Evolutionary conservation across 2,888 invertebrate species (phyloP).

Genomic region (Hoplodrina blanda): DNA sequence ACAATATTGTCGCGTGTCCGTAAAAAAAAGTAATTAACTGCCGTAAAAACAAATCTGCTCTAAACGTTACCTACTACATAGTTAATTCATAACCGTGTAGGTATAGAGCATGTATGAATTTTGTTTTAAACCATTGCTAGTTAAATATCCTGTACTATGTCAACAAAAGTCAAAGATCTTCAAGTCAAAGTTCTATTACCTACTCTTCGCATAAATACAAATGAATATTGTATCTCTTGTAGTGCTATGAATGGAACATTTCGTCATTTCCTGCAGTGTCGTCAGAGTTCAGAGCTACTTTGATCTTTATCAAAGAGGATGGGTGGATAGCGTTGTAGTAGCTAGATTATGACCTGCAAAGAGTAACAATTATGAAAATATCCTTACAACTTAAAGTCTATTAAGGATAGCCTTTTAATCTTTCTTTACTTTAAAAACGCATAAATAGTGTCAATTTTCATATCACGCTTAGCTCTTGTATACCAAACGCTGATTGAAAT

Average conservation of each 20-base stretch:
- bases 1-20: neutral
- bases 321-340: neutral
- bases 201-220: constrained; percentile 21
- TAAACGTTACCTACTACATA: neutral
- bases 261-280: constrained; percentile 38
- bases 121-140: neutral
- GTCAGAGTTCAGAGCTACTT: constrained; percentile 22
- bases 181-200: constrained; percentile 9
- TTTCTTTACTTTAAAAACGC: neutral
- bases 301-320: constrained; percentile 27
- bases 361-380: constrained; percentile 5
- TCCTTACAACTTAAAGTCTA: neutral
- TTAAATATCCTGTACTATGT: neutral
- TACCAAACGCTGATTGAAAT: constrained; percentile 32
- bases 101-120: neutral
- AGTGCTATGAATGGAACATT: constrained; percentile 34
- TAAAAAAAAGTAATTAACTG: neutral
- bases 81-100: neutral
- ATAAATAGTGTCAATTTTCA: neutral
- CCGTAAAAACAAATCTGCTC: constrained; percentile 1
- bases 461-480: neutral
- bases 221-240: constrained; percentile 24
- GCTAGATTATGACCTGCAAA: neutral
- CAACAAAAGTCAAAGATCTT: constrained; percentile 29
- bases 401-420: no score